Percentiles rank a stretch among this genome's conserved stretches.
Evolutionary conservation across 2,888 invertebrate genomes (phyloP).

Genomic region (Caenorhabditis sp.): DNA sequence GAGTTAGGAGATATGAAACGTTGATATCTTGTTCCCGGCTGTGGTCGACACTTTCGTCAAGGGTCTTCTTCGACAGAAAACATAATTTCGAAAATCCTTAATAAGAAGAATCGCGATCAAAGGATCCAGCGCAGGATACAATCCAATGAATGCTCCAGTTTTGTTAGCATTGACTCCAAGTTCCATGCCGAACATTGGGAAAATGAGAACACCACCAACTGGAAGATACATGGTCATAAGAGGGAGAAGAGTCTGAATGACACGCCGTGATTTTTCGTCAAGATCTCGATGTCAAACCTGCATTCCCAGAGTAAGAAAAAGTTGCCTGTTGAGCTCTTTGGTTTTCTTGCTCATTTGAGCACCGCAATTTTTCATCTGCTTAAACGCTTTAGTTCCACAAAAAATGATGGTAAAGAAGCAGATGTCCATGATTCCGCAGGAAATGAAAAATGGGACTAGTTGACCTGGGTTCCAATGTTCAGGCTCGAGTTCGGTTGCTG

Average conservation of each 20-base stretch:
- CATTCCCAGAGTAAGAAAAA: conserved; percentile 47
- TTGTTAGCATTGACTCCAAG: conserved; percentile 40
- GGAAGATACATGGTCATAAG: conserved; percentile 44
- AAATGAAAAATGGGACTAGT: background rate
- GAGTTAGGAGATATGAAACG: background rate
- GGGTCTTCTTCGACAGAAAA: conserved; percentile 19
- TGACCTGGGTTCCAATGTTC: conserved; percentile 26
- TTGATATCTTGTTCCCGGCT: conserved; percentile 3
- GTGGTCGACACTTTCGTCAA: conserved; percentile 4
- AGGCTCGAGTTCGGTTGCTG: background rate
- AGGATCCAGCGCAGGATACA: conserved; percentile 50
- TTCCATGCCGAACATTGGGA: conserved; percentile 42
- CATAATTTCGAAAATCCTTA: conserved; percentile 39
- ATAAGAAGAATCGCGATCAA: conserved; percentile 41
- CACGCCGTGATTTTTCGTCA: background rate
- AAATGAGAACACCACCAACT: conserved; percentile 40
- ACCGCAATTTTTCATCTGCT: conserved; percentile 37
- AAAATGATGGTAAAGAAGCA: conserved; percentile 34
- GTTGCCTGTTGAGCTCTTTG: conserved; percentile 37
- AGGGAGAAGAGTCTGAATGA: conserved; percentile 40
- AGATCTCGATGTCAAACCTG: conserved; percentile 9
- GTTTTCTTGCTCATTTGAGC: conserved; percentile 53
- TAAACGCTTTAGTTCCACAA: conserved; percentile 23
- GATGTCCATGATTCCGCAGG: conserved; percentile 4
- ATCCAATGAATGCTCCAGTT: conserved; percentile 39